Evolutionary conservation across 2,113 vertebrate genomes (phyloP).

Genomic region (Columba janthina): DNA sequence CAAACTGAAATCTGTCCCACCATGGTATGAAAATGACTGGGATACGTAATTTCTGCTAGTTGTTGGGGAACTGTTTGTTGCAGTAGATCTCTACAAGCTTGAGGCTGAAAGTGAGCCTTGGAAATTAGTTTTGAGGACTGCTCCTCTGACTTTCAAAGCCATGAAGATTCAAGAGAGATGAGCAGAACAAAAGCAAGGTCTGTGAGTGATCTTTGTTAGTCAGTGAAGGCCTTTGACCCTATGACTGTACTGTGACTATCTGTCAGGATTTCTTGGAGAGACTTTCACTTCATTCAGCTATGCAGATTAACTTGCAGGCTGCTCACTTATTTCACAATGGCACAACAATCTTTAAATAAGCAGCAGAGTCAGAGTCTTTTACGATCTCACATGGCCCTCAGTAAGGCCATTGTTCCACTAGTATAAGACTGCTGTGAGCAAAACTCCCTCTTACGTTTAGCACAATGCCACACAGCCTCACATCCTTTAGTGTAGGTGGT

Average conservation of each 20-base stretch:
- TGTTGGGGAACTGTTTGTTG: not conserved
- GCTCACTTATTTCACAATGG: not conserved
- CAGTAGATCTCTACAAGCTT: not conserved
- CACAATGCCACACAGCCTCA: fast-evolving
- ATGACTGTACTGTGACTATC: not conserved
- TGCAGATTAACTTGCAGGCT: not conserved
- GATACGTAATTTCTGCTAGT: not conserved
- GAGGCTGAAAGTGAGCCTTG: not conserved
- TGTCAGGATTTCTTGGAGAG: not conserved
- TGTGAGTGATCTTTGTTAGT: not conserved
- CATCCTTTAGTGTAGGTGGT: not conserved
- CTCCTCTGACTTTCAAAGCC: not conserved
- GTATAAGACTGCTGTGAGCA: not conserved
- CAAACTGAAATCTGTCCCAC: not conserved
- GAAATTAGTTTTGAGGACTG: not conserved
- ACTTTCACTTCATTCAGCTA: not conserved
- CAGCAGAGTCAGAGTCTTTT: not conserved
- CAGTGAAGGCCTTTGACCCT: not conserved
- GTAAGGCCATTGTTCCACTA: fast-evolving
- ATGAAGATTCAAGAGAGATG: not conserved
- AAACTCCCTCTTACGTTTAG: not conserved
- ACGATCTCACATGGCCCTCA: not conserved
- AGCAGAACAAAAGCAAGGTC: not conserved
- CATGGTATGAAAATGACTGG: not conserved
- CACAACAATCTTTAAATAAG: not conserved